Evolutionary conservation across 1,140 invertebrate genomes (phyloP).

Genomic region (Heliconius melpomene): DNA sequence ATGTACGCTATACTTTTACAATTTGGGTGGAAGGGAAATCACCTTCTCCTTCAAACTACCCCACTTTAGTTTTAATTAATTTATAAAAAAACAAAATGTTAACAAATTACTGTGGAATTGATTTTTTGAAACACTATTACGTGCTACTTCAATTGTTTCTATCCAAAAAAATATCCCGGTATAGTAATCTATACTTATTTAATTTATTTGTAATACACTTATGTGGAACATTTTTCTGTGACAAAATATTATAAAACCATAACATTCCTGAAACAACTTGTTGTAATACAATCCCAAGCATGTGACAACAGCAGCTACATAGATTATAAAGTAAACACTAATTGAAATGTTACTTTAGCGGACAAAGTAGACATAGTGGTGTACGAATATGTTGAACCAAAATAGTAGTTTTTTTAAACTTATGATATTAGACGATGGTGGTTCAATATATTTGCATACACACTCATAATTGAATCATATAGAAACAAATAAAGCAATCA

Average conservation of each 20-base stretch:
- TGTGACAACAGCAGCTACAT: constrained; percentile 25
- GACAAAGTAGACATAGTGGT: constrained; percentile 4
- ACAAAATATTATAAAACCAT: neutral
- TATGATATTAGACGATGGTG: neutral
- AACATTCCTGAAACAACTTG: neutral
- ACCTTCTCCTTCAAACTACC: neutral
- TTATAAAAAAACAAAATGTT: neutral
- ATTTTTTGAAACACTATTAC: neutral
- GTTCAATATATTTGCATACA: neutral
- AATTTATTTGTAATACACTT: neutral
- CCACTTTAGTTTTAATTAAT: neutral
- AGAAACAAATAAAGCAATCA: too few relatives aligned
- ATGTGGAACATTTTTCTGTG: neutral
- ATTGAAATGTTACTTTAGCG: neutral
- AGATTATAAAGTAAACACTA: neutral
- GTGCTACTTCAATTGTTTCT: neutral
- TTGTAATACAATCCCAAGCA: neutral
- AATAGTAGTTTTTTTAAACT: neutral
- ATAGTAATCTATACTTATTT: neutral
- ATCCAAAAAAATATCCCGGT: neutral
- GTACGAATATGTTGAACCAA: neutral
- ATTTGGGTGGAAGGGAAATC: neutral
- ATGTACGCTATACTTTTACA: neutral
- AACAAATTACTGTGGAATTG: neutral
- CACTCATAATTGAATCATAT: neutral